A percentile compares a stretch with the other conserved stretches of the same genome.
Evolutionary conservation across 2,888 invertebrate species (phyloP).

Genomic region (Eupithecia abbreviata): DNA sequence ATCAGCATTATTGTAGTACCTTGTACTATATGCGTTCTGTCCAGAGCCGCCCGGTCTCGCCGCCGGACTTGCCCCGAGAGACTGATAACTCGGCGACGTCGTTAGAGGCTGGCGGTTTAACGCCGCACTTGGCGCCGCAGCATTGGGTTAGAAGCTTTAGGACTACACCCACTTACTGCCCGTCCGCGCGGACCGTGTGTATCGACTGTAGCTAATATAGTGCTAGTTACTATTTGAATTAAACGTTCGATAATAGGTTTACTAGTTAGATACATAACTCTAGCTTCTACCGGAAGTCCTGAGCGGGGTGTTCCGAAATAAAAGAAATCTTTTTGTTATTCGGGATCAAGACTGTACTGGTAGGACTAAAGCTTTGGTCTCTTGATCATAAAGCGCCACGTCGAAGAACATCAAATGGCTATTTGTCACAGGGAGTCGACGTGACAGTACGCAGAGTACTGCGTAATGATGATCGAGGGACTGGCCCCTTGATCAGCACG

Average conservation of each 20-base stretch:
- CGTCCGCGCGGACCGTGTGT: slow-evolving; percentile 12
- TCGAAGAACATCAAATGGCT: no score
- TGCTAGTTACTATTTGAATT: background rate
- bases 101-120: background rate
- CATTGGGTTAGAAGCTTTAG: no score
- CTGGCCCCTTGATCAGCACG: no score
- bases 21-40: background rate
- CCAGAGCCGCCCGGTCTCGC: background rate
- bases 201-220: background rate
- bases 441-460: no score
- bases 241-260: background rate
- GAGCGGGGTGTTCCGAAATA: background rate
- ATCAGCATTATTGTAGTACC: slow-evolving; percentile 6
- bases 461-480: no score
- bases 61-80: background rate
- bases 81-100: background rate
- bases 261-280: background rate
- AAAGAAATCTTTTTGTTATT: background rate
- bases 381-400: no score
- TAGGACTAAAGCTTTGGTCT: no score
- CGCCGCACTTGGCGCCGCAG: background rate
- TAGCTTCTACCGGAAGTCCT: background rate
- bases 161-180: slow-evolving; percentile 15
- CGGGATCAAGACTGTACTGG: background rate
- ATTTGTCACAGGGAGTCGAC: no score